These are phyloP conservation scores for Trigoniulus corallinus DNA, from an alignment of 1,140 invertebrate genomes.

Conservation along the genomic window DNA sequence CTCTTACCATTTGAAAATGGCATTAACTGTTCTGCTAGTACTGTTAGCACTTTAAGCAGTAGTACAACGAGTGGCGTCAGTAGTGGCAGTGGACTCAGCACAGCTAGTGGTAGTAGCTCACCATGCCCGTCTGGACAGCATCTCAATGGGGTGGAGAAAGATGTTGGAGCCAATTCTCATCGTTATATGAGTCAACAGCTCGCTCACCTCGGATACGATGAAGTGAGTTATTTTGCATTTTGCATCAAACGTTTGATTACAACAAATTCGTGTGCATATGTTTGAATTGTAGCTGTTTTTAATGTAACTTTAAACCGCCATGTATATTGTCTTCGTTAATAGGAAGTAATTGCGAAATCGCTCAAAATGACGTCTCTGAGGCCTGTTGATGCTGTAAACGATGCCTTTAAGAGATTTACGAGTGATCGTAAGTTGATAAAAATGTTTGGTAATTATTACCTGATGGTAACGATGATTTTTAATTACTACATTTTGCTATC, in stretches of 20 bases:
- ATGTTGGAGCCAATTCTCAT: neutral
- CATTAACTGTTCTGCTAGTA: conserved; percentile 54
- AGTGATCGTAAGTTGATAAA: too few species aligned
- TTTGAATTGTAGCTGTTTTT: neutral
- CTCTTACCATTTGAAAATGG: conserved; percentile 61
- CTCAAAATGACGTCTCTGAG: neutral
- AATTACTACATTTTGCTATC: neutral
- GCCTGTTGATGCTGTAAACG: neutral
- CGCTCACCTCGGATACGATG: conserved; percentile 42
- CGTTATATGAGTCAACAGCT: conserved; percentile 26
- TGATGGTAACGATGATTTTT: too few species aligned
- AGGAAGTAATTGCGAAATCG: too few species aligned
- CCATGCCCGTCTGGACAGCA: conserved; percentile 4
- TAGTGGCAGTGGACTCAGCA: conserved; percentile 43
- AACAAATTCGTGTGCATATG: neutral
- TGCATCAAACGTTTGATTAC: too few species aligned
- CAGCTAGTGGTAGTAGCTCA: conserved; percentile 29
- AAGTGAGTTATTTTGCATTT: conserved; percentile 36
- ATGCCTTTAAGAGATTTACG: neutral
- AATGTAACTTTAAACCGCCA: neutral
- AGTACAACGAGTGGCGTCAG: conserved; percentile 43
- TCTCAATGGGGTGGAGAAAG: conserved; percentile 1
- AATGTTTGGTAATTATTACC: too few species aligned
- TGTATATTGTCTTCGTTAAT: neutral
- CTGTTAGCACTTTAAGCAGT: conserved; percentile 43